Evolutionary conservation across 2,113 vertebrate genomes (phyloP).

Genomic region (Myotis lucifugus): DNA sequence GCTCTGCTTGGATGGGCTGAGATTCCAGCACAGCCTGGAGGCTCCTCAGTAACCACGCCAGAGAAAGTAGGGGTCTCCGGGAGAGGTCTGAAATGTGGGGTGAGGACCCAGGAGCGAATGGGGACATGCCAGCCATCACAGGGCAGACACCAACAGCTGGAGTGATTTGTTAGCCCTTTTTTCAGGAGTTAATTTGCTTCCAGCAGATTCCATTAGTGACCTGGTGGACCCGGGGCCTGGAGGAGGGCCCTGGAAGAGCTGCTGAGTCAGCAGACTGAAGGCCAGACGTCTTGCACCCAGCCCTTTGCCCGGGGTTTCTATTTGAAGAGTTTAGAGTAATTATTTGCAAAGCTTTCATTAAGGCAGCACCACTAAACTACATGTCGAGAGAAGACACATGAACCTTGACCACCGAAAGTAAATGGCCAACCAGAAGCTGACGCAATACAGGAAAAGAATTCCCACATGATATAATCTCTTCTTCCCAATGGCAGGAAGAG

Average conservation of each 20-base stretch:
- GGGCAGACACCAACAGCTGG: constrained; percentile 33
- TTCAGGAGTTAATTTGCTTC: constrained; percentile 62
- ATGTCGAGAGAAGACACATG: constrained; percentile 5
- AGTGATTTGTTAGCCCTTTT: constrained; percentile 62
- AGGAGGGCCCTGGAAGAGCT: constrained; percentile 44
- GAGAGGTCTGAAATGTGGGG: not conserved
- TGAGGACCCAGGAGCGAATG: not conserved
- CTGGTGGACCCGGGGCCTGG: constrained; percentile 34
- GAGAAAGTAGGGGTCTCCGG: not conserved
- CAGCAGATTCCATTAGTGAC: constrained; percentile 73
- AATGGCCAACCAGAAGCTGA: not conserved
- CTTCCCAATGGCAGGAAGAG: constrained; percentile 44
- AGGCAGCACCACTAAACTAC: constrained; percentile 54
- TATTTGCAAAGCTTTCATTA: constrained; percentile 70
- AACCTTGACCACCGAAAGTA: constrained; percentile 53
- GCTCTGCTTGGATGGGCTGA: not conserved
- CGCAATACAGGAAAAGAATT: constrained; percentile 29
- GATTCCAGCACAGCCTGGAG: not conserved
- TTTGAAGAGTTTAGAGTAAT: constrained; percentile 78
- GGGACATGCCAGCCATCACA: not conserved
- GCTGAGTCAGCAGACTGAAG: constrained; percentile 63
- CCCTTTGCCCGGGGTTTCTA: constrained; percentile 72
- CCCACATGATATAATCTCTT: not conserved
- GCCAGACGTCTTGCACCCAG: constrained; percentile 60
- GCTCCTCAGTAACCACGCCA: not conserved